Evolutionary conservation across 2,113 vertebrate species (phyloP).

Genomic region (Phyllostomus hastatus): DNA sequence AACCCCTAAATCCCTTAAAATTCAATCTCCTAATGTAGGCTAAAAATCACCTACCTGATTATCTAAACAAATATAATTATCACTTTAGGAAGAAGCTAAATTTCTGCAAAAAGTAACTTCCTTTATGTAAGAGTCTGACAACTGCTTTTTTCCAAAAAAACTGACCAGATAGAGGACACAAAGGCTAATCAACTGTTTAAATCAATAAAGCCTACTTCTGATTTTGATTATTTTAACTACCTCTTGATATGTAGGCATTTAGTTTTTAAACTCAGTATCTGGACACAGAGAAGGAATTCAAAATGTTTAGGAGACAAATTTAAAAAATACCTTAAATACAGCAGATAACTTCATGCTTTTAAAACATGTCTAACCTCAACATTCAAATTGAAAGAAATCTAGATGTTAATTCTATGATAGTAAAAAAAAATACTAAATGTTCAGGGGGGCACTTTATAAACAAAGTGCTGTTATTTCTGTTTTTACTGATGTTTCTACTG

Average conservation of each 20-base stretch:
- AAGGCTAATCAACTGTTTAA: not conserved
- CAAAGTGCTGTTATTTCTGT: not conserved
- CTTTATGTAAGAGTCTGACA: not conserved
- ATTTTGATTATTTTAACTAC: constrained; percentile 41
- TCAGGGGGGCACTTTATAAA: not conserved
- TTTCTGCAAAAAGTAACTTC: constrained; percentile 9
- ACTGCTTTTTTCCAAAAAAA: not conserved
- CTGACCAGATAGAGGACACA: not conserved
- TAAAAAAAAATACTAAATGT: not conserved
- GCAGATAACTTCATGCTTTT: constrained; percentile 19
- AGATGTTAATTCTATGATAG: not conserved
- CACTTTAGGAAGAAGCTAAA: constrained; percentile 19
- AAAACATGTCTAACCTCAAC: constrained; percentile 21
- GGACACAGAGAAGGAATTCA: not conserved
- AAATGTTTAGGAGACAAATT: constrained; percentile 39
- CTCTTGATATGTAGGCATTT: not conserved
- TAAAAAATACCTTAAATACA: constrained; percentile 18
- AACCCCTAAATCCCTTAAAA: constrained; percentile 39
- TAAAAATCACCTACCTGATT: not conserved
- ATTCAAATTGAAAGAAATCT: not conserved
- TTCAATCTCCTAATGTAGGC: not conserved
- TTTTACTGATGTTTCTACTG: not conserved
- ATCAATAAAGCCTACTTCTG: not conserved
- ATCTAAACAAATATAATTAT: not conserved
- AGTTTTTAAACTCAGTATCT: constrained; percentile 3